Evolutionary conservation across 2,888 invertebrate species (phyloP), one percentile per base, ranked within the genome.

Genomic region (Drosophila sordidula): DNA sequence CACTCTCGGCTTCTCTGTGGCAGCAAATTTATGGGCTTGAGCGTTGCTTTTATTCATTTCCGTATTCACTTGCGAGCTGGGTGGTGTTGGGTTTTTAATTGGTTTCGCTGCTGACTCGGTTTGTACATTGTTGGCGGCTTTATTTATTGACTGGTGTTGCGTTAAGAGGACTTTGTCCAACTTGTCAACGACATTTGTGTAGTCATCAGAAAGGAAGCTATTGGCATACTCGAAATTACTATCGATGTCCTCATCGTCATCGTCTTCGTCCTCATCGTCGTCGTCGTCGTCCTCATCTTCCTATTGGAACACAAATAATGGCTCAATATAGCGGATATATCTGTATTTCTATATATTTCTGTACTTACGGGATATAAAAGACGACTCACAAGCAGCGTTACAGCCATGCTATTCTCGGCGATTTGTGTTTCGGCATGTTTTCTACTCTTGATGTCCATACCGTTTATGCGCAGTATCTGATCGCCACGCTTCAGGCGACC

Each of bases 381-480:
- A 65, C 95, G 93, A 85, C 94, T 94, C 75, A 95, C 94, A 50
- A 95, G 91, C 47, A 95, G 92, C 11, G 94, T 94, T 18, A 95
- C 94, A 14, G 93, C 93, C 79, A 92, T 93, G 70, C 92, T 93
- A 77, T 94, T 94, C 82, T 94, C 93, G n/a, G 93, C 93, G 77
- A 95, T 94, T 29, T 94, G 91, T n/a, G 93, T 92, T 90, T 94
- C 94, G 0, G 94, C 94, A 84, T 95, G 94, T 69, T 94, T 93
- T 80, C 93, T 93, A 78, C 93, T 94, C 58, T 93, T 93, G 22
- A 95, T 93, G 83, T 94, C 94, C 73, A 93, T 93, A 8, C 94
- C 95, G 80, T 95, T 94, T 86, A 94, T 94, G 90, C 94, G 94
- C 49, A 95, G 90, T 74, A 95, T 94, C 91, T 95, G 94, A 92